Base-by-base conservation (phyloP, 2,888 invertebrate species). In the Brachypterus glaber region DNA sequence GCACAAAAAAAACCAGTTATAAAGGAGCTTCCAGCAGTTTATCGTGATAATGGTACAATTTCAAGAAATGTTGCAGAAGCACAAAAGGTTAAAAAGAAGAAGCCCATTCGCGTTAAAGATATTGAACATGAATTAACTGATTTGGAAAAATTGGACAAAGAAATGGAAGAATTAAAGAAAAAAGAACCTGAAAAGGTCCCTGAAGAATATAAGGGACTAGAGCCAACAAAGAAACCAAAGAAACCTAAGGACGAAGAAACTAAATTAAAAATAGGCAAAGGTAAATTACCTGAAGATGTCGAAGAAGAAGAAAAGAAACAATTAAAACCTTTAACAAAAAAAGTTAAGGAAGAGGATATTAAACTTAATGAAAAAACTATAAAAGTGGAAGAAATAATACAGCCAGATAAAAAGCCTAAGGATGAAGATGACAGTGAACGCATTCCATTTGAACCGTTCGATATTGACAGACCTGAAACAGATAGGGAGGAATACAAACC, bases 251-350 rank as follows among this genome's bases (percentile, higher is more conserved):
- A 53, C 50, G 41, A 52, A 41, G 49, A 58, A 47, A 43, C 64
- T 36, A 53, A 65, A 53, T 62, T 69, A 37, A 50, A 50, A 47
- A 37, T 55, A 30, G 54, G 54, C 3, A 72, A 73, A 56, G 74
- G 74, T 17, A 71, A 71, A 47, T 54, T 68, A 42, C 64, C 67
- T 2, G 49, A 57, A 33, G 48, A 51, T n/a, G 60, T 67, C 5
- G 55, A 61, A 26, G 58, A 49, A 9, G 47, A 58, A 2, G 73
- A 74, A 50, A 59, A 55, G 12, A 60, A 75, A 1, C 65, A 62
- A 14, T 57, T 75, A n/a, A 74, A 71, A 51, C 73, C 73, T 53
- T 60, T 69, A 32, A 70, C 72, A 2, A 51, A 63, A 35, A 71
- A 71, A 41, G 44, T 53, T 13, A 51, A 54, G 11, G 55, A 55